Conservation (phyloP, 2,888 invertebrate species). For the Acanthosoma haemorrhoidale region DNA sequence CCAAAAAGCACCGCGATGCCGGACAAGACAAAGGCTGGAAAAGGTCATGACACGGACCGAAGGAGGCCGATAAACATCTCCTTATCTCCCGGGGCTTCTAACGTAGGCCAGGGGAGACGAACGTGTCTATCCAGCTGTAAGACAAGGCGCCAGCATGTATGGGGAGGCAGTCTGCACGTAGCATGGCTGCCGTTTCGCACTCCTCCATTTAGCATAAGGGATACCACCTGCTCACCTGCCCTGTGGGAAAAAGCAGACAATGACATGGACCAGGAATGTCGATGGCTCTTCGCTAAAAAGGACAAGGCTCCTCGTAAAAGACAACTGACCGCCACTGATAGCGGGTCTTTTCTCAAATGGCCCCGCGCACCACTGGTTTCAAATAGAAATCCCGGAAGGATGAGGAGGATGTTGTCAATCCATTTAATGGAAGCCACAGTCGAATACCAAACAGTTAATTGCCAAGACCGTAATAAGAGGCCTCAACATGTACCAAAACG, state of each 20-base stretch:
- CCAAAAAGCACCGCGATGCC: not conserved
- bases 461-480: too few relatives aligned
- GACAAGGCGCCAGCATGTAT: conserved; percentile 10
- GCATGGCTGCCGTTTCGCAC: not conserved
- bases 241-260: not conserved
- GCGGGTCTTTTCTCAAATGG: too few relatives aligned
- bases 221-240: not conserved
- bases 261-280: not conserved
- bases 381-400: too few relatives aligned
- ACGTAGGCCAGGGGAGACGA: not conserved
- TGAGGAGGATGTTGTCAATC: too few relatives aligned
- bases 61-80: conserved; percentile 9
- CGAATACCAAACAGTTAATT: too few relatives aligned
- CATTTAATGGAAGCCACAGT: too few relatives aligned
- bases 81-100: too few relatives aligned
- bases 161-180: not conserved
- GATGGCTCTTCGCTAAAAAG: not conserved
- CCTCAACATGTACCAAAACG: too few relatives aligned
- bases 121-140: conserved; percentile 4
- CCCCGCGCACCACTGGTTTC: too few relatives aligned
- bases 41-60: not conserved
- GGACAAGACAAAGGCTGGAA: not conserved
- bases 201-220: conserved; percentile 3
- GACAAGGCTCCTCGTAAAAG: not conserved
- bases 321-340: too few relatives aligned